Percentiles rank a stretch among this genome's conserved stretches.
These are phyloP conservation scores for Biston stratarius DNA, from an alignment of 2,888 invertebrate species.

Conservation along the genomic window DNA sequence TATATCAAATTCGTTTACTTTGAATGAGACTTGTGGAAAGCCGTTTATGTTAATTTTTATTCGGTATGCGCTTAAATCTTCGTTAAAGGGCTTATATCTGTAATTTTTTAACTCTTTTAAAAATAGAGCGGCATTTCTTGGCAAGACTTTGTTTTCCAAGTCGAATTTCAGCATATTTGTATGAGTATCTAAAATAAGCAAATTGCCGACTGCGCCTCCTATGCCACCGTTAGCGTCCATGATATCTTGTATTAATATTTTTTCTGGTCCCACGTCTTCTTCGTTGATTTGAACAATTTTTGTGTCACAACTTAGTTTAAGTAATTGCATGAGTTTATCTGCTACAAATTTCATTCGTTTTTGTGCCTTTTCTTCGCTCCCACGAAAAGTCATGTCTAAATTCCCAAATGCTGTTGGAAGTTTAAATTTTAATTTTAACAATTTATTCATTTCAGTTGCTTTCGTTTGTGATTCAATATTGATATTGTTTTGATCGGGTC, in stretches of 20 bases:
- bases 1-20: constrained; percentile 50
- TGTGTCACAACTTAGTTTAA: constrained; percentile 27
- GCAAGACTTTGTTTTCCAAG: constrained; percentile 31
- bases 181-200: constrained; percentile 46
- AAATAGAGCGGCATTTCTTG: constrained; percentile 48
- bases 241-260: constrained; percentile 48
- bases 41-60: constrained; percentile 48
- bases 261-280: constrained; percentile 46
- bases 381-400: constrained; percentile 48
- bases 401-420: constrained; percentile 55
- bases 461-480: constrained; percentile 39
- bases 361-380: constrained; percentile 29
- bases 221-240: constrained; percentile 51
- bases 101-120: constrained; percentile 33
- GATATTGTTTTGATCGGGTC: constrained; percentile 25
- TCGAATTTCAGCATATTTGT: constrained; percentile 50
- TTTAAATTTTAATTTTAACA: constrained; percentile 45
- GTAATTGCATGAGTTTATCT: constrained; percentile 32
- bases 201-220: constrained; percentile 56
- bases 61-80: constrained; percentile 40
- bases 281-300: constrained; percentile 46
- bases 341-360: constrained; percentile 38
- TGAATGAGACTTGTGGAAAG: constrained; percentile 53
- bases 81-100: constrained; percentile 8
- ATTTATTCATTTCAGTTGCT: constrained; percentile 46